Percentiles rank a stretch among this genome's conserved stretches.
Conservation (phyloP, 1,140 invertebrate genomes). For the Penaeus indicus region DNA sequence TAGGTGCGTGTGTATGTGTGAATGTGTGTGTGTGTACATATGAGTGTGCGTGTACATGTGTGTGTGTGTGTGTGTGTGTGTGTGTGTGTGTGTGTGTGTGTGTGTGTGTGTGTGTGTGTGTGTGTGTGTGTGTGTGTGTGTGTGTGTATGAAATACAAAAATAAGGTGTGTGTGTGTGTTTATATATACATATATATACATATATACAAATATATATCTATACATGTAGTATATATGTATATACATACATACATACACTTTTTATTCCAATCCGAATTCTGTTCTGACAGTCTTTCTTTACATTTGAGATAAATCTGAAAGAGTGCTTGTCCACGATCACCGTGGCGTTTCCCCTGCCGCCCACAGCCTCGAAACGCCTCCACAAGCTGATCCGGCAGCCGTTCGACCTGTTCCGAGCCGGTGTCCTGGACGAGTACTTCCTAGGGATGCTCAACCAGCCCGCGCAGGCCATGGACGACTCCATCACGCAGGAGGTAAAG, state of each 20-base stretch:
- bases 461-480: constrained; percentile 94
- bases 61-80: not conserved
- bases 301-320: too few species aligned
- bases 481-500: constrained; percentile 86
- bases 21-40: not conserved
- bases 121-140: too few species aligned
- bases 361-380: constrained; percentile 82
- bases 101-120: not conserved
- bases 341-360: too few species aligned
- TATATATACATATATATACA: not conserved
- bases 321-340: too few species aligned
- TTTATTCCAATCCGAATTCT: too few species aligned
- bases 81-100: not conserved
- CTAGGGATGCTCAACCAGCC: constrained; percentile 94
- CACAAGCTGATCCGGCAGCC: constrained; percentile 89
- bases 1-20: not conserved
- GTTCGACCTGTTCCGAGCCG: constrained; percentile 89
- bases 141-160: too few species aligned
- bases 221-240: too few species aligned
- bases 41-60: not conserved
- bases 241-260: too few species aligned
- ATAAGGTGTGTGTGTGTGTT: too few species aligned
- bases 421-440: constrained; percentile 90
- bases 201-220: not conserved
- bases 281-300: too few species aligned